A percentile compares a stretch with the other conserved stretches of the same genome.
Conservation (phyloP, 2,888 invertebrate species). For the Amphipoea lucens region DNA sequence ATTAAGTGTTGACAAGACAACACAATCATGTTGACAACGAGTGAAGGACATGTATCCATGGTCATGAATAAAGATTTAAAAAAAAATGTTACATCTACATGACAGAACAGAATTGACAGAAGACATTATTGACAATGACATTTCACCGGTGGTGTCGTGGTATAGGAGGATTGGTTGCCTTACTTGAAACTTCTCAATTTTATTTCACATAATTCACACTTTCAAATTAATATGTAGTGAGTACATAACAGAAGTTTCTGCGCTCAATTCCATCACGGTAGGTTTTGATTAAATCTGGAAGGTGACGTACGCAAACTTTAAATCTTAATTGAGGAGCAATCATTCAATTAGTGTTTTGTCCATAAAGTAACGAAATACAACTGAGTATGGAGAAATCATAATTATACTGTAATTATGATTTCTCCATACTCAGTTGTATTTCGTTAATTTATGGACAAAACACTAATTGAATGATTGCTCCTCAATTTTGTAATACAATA, state of each 20-base stretch:
- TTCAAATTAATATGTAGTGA: constrained; percentile 37
- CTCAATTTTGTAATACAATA: not conserved
- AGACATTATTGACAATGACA: not conserved
- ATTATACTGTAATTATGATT: too few species aligned
- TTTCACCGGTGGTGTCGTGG: constrained; percentile 30
- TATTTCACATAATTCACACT: not conserved
- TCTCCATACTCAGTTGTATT: too few species aligned
- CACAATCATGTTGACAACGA: too few species aligned
- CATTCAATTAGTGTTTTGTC: too few species aligned
- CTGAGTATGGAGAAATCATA: too few species aligned
- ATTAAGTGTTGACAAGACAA: too few species aligned
- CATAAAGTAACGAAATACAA: too few species aligned
- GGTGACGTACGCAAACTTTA: constrained; percentile 24
- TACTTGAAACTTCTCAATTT: constrained; percentile 14
- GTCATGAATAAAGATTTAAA: too few species aligned
- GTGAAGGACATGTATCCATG: too few species aligned
- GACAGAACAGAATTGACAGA: not conserved
- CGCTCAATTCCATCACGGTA: constrained; percentile 23
- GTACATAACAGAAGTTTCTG: constrained; percentile 4
- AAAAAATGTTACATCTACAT: not conserved
- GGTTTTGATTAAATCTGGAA: constrained; percentile 6
- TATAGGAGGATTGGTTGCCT: constrained; percentile 33
- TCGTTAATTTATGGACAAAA: too few species aligned
- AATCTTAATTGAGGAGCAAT: too few species aligned
- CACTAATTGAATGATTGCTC: too few species aligned